These are phyloP conservation scores for Vulpes vulpes DNA, from an alignment of 2,113 vertebrate genomes.

Conservation along the genomic window DNA sequence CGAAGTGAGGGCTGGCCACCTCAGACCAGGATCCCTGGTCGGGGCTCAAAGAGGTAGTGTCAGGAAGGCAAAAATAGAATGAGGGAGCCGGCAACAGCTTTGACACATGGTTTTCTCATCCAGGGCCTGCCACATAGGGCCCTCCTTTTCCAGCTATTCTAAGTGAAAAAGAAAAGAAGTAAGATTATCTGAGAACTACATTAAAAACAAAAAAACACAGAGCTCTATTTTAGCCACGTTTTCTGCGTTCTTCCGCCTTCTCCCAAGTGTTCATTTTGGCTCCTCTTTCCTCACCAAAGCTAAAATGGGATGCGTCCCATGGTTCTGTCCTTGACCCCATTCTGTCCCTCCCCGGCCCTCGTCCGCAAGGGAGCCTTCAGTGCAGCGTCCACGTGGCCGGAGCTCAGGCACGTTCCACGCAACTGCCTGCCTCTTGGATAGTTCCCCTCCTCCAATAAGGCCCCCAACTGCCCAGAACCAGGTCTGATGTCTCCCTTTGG, in stretches of 20 bases:
- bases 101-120: conserved; percentile 72
- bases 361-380: background rate
- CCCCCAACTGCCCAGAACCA: background rate
- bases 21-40: conserved; percentile 66
- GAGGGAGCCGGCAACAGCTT: conserved; percentile 30
- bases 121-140: conserved; percentile 55
- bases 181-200: conserved; percentile 59
- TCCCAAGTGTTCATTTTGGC: conserved; percentile 46
- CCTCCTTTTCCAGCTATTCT: conserved; percentile 68
- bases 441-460: background rate
- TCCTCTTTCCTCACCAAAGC: conserved; percentile 56
- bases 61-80: conserved; percentile 74
- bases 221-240: conserved; percentile 61
- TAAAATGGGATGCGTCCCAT: conserved; percentile 25
- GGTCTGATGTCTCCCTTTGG: background rate
- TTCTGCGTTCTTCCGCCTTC: background rate
- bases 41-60: conserved; percentile 74
- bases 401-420: background rate
- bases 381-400: background rate
- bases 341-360: background rate
- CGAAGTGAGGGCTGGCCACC: background rate
- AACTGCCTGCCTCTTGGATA: background rate
- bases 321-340: conserved; percentile 39
- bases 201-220: conserved; percentile 46
- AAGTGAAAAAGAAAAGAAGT: conserved; percentile 66